Evolutionary conservation across 2,113 vertebrate species (phyloP).

Genomic region (Rallus limicola): DNA sequence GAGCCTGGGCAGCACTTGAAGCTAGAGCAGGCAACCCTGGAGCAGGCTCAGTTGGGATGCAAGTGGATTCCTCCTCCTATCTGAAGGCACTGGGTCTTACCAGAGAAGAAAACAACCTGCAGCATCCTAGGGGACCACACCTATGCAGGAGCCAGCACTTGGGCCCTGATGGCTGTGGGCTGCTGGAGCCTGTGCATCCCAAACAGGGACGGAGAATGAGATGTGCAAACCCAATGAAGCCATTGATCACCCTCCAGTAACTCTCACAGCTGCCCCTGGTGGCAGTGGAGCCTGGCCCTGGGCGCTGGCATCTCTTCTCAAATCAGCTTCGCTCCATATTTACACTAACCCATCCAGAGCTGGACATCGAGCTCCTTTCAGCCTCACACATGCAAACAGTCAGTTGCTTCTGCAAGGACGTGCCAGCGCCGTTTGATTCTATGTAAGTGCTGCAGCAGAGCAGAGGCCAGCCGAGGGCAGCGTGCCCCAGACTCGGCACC

Average conservation of each 20-base stretch:
- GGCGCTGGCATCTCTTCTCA: neutral
- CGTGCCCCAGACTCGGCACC: accelerated
- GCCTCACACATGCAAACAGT: neutral
- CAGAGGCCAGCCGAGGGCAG: neutral
- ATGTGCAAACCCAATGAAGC: neutral
- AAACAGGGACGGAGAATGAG: neutral
- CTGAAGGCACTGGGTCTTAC: constrained; percentile 5
- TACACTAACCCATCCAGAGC: neutral
- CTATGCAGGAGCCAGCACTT: neutral
- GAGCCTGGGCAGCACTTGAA: constrained; percentile 10
- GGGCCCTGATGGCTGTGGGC: accelerated
- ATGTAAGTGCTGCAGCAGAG: neutral
- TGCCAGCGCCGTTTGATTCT: neutral
- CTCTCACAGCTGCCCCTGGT: neutral
- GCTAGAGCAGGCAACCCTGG: constrained; percentile 40
- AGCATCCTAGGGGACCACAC: neutral
- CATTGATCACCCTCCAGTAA: accelerated
- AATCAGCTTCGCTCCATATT: neutral
- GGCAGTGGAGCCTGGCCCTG: neutral
- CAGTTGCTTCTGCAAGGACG: neutral
- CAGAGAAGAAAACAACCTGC: constrained; percentile 17
- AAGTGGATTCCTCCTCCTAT: constrained; percentile 43
- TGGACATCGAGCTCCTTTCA: neutral
- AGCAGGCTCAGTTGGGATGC: neutral
- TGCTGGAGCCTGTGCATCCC: neutral